phyloP scores from a whole-genome alignment of 2,113 vertebrate genomes.

The Archilochus colubris region DNA sequence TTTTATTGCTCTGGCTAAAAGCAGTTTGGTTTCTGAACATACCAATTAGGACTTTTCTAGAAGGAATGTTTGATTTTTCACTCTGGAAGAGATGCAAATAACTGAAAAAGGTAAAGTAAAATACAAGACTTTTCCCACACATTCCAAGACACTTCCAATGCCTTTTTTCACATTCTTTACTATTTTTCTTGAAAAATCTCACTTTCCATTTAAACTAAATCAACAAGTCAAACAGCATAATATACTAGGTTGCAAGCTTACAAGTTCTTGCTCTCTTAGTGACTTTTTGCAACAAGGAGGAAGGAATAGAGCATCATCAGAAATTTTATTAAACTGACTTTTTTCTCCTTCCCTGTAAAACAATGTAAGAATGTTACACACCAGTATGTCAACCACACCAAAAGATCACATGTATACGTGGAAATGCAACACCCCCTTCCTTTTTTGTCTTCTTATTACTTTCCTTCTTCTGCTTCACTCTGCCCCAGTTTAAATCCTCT shows the following conservation, averaged over 20 bases:
- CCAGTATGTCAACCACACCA: conserved; percentile 9
- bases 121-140: background rate
- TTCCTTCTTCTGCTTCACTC: background rate
- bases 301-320: background rate
- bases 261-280: background rate
- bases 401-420: conserved; percentile 11
- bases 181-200: conserved; percentile 7
- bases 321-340: background rate
- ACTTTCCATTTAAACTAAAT: background rate
- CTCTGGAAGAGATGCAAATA: background rate
- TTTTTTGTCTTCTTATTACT: background rate
- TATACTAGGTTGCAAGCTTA: background rate
- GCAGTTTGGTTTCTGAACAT: background rate
- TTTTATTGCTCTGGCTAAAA: background rate
- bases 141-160: background rate
- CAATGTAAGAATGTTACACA: background rate
- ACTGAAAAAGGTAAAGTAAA: background rate
- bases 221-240: background rate
- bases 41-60: background rate
- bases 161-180: background rate
- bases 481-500: background rate
- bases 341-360: background rate
- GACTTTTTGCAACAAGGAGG: background rate
- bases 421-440: conserved; percentile 32
- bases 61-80: background rate